A percentile compares a stretch with the other conserved stretches of the same genome.
phyloP scores from a whole-genome alignment of 2,888 invertebrate genomes.

The Erebia ligea region DNA sequence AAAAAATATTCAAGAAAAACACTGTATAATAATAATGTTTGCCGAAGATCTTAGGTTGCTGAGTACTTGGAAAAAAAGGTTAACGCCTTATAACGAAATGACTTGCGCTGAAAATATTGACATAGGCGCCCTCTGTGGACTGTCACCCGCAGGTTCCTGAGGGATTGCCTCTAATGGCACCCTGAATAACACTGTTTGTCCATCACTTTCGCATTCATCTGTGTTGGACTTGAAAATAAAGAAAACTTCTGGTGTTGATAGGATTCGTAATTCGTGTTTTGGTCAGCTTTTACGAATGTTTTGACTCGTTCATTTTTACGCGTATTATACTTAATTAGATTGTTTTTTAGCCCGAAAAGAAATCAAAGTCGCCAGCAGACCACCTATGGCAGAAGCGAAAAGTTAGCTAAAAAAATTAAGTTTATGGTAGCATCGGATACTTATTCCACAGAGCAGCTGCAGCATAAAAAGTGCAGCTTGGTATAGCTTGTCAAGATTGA shows the following conservation, averaged over 20 bases:
- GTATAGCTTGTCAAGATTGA: no score
- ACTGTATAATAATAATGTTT: slow-evolving; percentile 20
- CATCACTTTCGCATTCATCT: slow-evolving; percentile 28
- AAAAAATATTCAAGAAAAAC: slow-evolving; percentile 16
- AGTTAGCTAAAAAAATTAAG: no score
- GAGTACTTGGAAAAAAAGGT: slow-evolving; percentile 48
- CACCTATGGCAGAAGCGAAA: no score
- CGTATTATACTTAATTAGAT: no score
- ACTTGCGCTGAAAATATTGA: slow-evolving; percentile 58
- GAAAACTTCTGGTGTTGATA: slow-evolving; percentile 2
- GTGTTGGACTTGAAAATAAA: slow-evolving; percentile 1
- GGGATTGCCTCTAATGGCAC: slow-evolving; percentile 38
- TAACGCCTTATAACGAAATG: slow-evolving; percentile 60
- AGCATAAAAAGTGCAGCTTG: no score
- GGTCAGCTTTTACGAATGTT: background rate
- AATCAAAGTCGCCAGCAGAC: no score
- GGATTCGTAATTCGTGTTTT: slow-evolving; percentile 2
- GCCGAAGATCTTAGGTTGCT: slow-evolving; percentile 29
- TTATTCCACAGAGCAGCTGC: no score
- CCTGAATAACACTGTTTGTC: slow-evolving; percentile 43
- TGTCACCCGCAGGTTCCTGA: slow-evolving; percentile 29
- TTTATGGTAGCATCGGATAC: no score
- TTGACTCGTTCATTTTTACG: background rate
- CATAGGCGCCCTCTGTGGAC: slow-evolving; percentile 46
- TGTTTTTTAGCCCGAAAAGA: no score